Evolutionary conservation across 2,888 invertebrate genomes (phyloP).

Genomic region (Dione vanillae): DNA sequence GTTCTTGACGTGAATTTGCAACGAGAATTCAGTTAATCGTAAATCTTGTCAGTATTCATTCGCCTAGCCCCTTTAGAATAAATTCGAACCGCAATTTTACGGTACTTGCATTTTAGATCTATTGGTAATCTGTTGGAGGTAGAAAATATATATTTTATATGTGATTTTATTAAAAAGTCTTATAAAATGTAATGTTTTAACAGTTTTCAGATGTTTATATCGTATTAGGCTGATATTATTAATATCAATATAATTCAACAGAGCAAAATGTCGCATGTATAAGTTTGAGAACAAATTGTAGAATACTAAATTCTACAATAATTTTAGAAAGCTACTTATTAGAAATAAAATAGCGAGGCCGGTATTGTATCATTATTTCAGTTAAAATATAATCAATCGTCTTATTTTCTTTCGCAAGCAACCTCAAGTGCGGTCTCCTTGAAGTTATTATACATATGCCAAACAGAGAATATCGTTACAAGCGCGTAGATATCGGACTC

Average conservation of each 20-base stretch:
- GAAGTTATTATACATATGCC: slow-evolving; percentile 11
- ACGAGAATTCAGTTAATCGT: slow-evolving; percentile 32
- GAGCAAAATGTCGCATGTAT: too few species aligned
- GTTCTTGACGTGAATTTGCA: slow-evolving; percentile 17
- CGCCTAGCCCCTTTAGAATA: slow-evolving; percentile 35
- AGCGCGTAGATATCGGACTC: slow-evolving; percentile 28
- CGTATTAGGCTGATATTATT: too few species aligned
- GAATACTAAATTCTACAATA: too few species aligned
- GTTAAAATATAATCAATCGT: not conserved
- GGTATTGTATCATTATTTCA: not conserved
- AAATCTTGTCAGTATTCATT: slow-evolving; percentile 35
- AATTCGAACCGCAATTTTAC: slow-evolving; percentile 39
- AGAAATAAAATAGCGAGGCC: not conserved
- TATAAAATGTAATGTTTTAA: too few species aligned
- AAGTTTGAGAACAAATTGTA: too few species aligned
- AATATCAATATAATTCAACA: too few species aligned
- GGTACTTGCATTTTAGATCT: slow-evolving; percentile 31
- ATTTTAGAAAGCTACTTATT: not conserved
- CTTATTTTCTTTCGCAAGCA: not conserved
- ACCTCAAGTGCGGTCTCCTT: slow-evolving; percentile 2
- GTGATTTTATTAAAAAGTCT: too few species aligned
- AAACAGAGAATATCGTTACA: slow-evolving; percentile 33
- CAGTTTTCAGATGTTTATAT: too few species aligned
- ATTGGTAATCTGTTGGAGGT: slow-evolving; percentile 2
- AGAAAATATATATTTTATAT: not conserved